phyloP scores from a whole-genome alignment of 2,888 invertebrate species.

The Pyralis farinalis region DNA sequence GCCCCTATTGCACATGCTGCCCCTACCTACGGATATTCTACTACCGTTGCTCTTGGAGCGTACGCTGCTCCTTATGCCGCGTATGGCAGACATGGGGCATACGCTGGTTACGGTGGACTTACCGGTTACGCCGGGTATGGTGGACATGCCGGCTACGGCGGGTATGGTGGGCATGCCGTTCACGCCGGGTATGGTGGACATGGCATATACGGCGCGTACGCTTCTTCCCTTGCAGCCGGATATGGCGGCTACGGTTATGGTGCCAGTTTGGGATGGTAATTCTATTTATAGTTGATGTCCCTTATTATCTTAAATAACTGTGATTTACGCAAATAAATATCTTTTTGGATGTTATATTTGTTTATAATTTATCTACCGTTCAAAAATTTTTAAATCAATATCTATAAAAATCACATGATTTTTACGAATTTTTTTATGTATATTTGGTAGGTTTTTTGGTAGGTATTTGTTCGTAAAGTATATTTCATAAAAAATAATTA shows the following conservation, averaged over 20 bases:
- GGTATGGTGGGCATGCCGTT: conserved; percentile 10
- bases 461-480: no score
- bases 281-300: background rate
- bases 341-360: background rate
- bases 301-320: conserved; percentile 4
- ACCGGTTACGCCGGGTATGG: conserved; percentile 10
- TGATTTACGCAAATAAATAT: conserved; percentile 6
- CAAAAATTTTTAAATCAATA: no score
- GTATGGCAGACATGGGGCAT: conserved; percentile 14
- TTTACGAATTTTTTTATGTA: no score
- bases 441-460: no score
- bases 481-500: no score
- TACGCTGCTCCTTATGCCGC: conserved; percentile 19
- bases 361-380: no score
- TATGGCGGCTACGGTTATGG: conserved; percentile 24
- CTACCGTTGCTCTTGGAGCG: conserved; percentile 23
- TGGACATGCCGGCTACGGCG: no score
- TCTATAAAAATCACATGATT: no score
- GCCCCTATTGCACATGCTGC: background rate
- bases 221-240: background rate
- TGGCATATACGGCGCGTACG: conserved; percentile 11
- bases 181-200: conserved; percentile 12
- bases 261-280: conserved; percentile 22
- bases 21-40: conserved; percentile 12
- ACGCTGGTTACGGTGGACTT: conserved; percentile 11